Evolutionary conservation across 2,888 invertebrate species (phyloP), one percentile per base, ranked within the genome.

Genomic region (Orthonevra nobilis): DNA sequence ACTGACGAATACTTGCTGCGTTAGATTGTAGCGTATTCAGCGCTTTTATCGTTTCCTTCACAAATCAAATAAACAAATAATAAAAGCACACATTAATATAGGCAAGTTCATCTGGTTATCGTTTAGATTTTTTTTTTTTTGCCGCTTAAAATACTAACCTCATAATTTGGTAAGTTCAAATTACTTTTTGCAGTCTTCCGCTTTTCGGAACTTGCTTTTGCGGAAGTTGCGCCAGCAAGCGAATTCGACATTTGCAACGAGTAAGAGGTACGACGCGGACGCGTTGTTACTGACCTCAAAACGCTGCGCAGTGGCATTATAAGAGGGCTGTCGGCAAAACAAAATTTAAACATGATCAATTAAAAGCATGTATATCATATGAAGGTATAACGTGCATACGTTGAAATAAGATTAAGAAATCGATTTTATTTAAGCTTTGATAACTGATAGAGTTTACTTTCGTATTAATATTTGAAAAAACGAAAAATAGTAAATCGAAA

Each of bases 21-120:
- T 95, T 96, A 30, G 93, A 93, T 87, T 96, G 95, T 5, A 96
- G 89, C 0, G 88, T 88, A 84, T 94, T 94, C 17, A 96, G 88
- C 46, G 92, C 90, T 60, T 90, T 88, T 1, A 96, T 91, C 23
- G 95, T 93, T 81, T 92, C 92, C 95, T 96, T 70, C 6, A 3
- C 84, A 28, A 56, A 34, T 17, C 60, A 87, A 86, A 83, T 58
- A 48, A 36, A 58, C 23, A 6, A 56, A 23, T 20, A 32, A 48
- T 12, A n/a, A 34, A 23, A 32, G 20, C 12, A 38, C n/a, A 17
- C 9, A 17, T 52, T 6, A 40, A 19, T 14, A 34, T n/a, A n/a
- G 32, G 9, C n/a, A 54, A 36, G 26, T 36, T 56, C 74, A 74
- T 54, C 12, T 10, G 56, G 34, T 36, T 58, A 58, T 42, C 40